A percentile compares a stretch with the other conserved stretches of the same genome.
These are phyloP conservation scores for Paramisgurnus dabryanus DNA, from an alignment of 2,113 vertebrate genomes.

Conservation along the genomic window DNA sequence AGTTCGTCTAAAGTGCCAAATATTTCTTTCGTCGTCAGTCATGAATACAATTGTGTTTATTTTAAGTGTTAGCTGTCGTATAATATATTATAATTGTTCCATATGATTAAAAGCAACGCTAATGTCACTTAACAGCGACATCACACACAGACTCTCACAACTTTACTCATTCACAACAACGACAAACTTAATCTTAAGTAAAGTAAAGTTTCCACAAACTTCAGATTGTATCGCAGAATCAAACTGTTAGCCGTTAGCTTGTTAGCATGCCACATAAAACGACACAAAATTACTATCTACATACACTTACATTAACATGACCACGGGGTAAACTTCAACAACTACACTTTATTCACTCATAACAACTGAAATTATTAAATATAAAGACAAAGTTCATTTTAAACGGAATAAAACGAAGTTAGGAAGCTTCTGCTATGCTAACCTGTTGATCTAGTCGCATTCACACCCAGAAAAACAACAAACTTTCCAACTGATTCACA, in stretches of 20 bases:
- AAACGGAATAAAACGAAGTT: background rate
- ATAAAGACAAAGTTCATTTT: background rate
- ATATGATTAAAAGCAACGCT: too few species aligned
- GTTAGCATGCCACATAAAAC: too few species aligned
- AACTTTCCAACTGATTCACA: background rate
- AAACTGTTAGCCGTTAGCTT: background rate
- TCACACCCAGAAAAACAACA: slow-evolving; percentile 8
- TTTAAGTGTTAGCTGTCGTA: too few species aligned
- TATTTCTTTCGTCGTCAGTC: too few species aligned
- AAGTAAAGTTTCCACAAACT: background rate
- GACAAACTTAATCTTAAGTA: background rate
- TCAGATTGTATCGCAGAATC: background rate
- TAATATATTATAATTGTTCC: too few species aligned
- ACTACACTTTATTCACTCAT: background rate
- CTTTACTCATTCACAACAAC: background rate
- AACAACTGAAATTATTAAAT: background rate
- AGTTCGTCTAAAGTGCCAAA: too few species aligned
- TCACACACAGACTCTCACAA: too few species aligned
- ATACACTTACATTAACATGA: background rate
- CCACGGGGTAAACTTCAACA: background rate
- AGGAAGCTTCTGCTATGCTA: background rate
- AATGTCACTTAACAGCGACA: too few species aligned
- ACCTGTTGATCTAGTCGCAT: slow-evolving; percentile 14
- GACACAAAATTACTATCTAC: background rate
- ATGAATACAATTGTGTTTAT: too few species aligned